Evolutionary conservation across 2,888 invertebrate species (phyloP).

Genomic region (Oxycera nigricornis): DNA sequence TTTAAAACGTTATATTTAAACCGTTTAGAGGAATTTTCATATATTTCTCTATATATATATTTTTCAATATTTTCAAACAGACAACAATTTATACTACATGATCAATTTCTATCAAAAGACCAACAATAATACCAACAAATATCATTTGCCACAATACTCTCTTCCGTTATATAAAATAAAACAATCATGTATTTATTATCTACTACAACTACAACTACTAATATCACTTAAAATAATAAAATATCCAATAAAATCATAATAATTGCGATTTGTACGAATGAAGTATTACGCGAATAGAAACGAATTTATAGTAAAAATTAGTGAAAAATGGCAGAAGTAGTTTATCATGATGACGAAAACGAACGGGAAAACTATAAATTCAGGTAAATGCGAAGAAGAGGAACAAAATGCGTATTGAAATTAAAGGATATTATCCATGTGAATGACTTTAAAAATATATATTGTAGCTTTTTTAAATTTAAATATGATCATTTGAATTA

Average conservation of each 20-base stretch:
- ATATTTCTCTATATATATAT: neutral
- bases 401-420: no score
- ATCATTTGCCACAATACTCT: slow-evolving; percentile 27
- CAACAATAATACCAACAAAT: slow-evolving; percentile 26
- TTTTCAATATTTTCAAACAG: slow-evolving; percentile 31
- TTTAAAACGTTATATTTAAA: no score
- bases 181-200: no score
- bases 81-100: slow-evolving; percentile 34
- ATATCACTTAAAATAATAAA: slow-evolving; percentile 18
- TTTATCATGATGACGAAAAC: slow-evolving; percentile 38
- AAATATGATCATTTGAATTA: neutral
- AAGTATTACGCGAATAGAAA: slow-evolving; percentile 52
- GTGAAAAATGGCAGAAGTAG: slow-evolving; percentile 41
- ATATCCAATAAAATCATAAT: slow-evolving; percentile 15
- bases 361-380: slow-evolving; percentile 35
- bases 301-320: slow-evolving; percentile 41
- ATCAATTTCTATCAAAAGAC: neutral
- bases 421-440: no score
- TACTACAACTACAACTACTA: no score
- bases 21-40: no score
- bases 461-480: neutral
- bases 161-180: slow-evolving; percentile 33
- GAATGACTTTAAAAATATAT: neutral
- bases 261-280: slow-evolving; percentile 42
- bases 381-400: slow-evolving; percentile 39